A percentile compares a stretch with the other conserved stretches of the same genome.
phyloP scores from a whole-genome alignment of 2,113 vertebrate genomes.

The Nothocercus nigrocapillus region DNA sequence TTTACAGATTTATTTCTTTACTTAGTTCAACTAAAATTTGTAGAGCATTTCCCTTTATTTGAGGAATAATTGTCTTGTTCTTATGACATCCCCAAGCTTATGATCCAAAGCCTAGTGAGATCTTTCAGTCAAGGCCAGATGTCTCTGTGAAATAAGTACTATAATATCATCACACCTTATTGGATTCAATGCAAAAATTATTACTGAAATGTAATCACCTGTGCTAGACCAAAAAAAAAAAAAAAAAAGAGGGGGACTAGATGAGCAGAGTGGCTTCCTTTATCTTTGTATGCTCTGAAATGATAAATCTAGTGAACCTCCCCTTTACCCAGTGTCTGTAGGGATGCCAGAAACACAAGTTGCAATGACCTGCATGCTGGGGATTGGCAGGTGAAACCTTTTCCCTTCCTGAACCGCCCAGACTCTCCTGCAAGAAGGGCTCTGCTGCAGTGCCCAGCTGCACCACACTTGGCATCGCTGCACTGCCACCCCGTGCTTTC shows the following conservation, averaged over 20 bases:
- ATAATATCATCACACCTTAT: background rate
- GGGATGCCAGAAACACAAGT: background rate
- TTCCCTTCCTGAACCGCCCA: background rate
- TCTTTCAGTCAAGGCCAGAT: background rate
- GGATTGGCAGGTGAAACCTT: background rate
- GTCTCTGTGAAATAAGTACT: background rate
- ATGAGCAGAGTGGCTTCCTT: background rate
- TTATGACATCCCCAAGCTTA: background rate
- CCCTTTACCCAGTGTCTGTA: background rate
- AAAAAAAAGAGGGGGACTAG: too few species aligned
- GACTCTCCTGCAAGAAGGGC: background rate
- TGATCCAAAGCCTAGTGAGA: background rate
- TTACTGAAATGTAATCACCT: background rate
- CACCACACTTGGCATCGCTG: too few species aligned
- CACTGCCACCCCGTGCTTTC: fast-evolving
- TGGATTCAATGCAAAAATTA: background rate
- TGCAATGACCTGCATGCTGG: background rate
- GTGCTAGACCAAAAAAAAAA: background rate
- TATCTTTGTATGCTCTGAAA: background rate
- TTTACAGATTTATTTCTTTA: slow-evolving; percentile 37
- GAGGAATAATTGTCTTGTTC: slow-evolving; percentile 35
- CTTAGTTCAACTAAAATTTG: slow-evolving; percentile 44
- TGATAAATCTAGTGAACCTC: background rate
- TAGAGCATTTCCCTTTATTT: slow-evolving; percentile 23
- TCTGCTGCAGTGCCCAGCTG: fast-evolving